Percentiles rank a stretch among this genome's conserved stretches.
phyloP scores from a whole-genome alignment of 2,888 invertebrate species.

The Mayetiola destructor region DNA sequence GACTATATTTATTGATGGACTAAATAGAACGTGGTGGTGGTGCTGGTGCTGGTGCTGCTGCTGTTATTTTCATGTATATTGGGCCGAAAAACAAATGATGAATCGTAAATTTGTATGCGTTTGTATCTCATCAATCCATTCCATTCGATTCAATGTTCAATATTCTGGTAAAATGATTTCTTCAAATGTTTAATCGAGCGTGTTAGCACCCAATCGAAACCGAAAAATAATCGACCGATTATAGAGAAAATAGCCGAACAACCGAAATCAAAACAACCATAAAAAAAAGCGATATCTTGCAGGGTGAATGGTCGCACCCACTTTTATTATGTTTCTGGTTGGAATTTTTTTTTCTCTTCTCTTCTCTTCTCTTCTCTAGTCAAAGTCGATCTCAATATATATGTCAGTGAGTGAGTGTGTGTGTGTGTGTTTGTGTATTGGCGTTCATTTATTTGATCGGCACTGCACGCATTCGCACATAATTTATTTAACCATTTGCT shows the following conservation, averaged over 20 bases:
- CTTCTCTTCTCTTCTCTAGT: neutral
- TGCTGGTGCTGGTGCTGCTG: neutral
- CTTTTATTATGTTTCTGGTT: neutral
- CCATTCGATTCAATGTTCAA: neutral
- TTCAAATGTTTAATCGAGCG: constrained; percentile 8
- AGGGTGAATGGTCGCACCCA: neutral
- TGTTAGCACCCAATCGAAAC: neutral
- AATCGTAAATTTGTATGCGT: neutral
- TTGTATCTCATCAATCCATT: neutral
- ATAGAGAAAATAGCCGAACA: too few relatives aligned
- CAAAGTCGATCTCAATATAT: neutral
- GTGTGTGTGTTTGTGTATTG: neutral
- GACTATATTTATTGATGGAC: neutral
- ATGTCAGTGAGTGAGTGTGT: neutral
- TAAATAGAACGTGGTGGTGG: constrained; percentile 3
- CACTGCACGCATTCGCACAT: neutral
- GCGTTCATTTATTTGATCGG: neutral
- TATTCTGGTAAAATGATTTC: neutral
- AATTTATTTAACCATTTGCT: neutral
- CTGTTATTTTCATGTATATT: neutral
- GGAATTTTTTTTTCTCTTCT: neutral
- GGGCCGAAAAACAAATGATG: neutral
- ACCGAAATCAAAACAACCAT: neutral
- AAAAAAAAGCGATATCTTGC: neutral
- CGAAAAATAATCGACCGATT: neutral